phyloP scores from a whole-genome alignment of 35 echinoderm and acorn worm species.

The Lytechinus variegatus region DNA sequence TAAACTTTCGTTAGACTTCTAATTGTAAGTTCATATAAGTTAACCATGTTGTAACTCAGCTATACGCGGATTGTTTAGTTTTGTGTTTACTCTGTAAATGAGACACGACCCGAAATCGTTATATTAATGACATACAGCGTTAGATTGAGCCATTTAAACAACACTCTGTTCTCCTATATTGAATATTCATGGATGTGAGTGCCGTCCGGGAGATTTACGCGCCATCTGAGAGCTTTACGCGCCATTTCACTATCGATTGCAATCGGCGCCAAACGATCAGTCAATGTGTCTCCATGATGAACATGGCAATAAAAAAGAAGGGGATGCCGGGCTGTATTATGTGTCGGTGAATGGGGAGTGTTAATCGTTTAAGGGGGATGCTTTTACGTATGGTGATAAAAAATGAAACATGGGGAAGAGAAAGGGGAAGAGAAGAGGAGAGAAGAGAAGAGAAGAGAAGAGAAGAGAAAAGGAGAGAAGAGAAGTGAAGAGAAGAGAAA shows the following conservation, averaged over 20 bases:
- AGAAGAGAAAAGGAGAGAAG: too few relatives aligned
- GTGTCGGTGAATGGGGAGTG: background rate
- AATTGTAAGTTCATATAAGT: too few relatives aligned
- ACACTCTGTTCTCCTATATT: background rate
- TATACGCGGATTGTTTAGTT: too few relatives aligned
- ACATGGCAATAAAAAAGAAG: background rate
- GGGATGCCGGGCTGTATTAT: background rate
- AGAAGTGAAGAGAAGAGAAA: too few relatives aligned
- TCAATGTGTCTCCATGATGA: conserved; percentile 34
- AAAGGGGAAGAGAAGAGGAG: background rate
- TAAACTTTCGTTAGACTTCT: too few relatives aligned
- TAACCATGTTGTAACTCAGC: too few relatives aligned
- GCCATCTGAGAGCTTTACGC: conserved; percentile 19
- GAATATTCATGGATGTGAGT: background rate
- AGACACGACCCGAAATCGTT: background rate
- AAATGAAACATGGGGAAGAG: background rate
- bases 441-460: background rate
- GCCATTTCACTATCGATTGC: conserved; percentile 39
- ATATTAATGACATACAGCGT: background rate
- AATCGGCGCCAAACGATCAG: background rate
- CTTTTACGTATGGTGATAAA: background rate
- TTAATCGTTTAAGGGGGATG: background rate
- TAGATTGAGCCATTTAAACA: background rate
- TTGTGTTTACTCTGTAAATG: too few relatives aligned
- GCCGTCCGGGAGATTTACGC: conserved; percentile 18